Evolutionary conservation across 2,113 vertebrate genomes (phyloP).

Genomic region (Actinemys pallida): DNA sequence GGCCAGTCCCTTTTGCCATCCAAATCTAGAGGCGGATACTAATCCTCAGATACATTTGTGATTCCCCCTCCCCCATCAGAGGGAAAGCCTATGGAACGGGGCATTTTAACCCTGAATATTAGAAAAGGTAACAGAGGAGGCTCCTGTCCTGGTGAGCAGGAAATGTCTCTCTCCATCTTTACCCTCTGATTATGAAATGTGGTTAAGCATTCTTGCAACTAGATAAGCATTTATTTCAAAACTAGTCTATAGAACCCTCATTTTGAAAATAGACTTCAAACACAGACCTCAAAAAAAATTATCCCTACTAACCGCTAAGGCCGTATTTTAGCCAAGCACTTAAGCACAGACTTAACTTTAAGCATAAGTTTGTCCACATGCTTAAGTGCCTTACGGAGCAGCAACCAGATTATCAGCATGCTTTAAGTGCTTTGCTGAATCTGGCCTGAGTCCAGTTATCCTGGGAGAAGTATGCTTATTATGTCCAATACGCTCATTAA

Average conservation of each 20-base stretch:
- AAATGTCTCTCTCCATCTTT: not conserved
- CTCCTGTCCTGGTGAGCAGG: not conserved
- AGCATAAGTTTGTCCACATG: constrained; percentile 19
- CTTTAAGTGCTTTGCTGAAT: not conserved
- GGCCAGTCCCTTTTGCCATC: not conserved
- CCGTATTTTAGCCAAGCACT: not conserved
- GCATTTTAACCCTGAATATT: fast-evolving
- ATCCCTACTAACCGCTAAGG: not conserved
- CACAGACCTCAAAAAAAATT: not conserved
- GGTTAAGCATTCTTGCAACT: not conserved
- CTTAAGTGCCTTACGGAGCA: not conserved
- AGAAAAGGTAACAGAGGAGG: not conserved
- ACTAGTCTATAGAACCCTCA: not conserved
- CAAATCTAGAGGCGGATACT: not conserved
- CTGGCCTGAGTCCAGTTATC: constrained; percentile 46
- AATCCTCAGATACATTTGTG: not conserved
- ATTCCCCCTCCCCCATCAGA: not conserved
- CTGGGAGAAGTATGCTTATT: not conserved
- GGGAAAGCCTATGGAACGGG: fast-evolving
- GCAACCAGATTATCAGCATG: not conserved
- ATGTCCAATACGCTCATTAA: constrained; percentile 35
- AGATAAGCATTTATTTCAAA: not conserved
- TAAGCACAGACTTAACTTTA: constrained; percentile 5
- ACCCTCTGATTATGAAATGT: not conserved
- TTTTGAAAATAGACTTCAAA: not conserved